Evolutionary conservation across 2,113 vertebrate species (phyloP).

Genomic region (Sterrhoptilus dennistouni): DNA sequence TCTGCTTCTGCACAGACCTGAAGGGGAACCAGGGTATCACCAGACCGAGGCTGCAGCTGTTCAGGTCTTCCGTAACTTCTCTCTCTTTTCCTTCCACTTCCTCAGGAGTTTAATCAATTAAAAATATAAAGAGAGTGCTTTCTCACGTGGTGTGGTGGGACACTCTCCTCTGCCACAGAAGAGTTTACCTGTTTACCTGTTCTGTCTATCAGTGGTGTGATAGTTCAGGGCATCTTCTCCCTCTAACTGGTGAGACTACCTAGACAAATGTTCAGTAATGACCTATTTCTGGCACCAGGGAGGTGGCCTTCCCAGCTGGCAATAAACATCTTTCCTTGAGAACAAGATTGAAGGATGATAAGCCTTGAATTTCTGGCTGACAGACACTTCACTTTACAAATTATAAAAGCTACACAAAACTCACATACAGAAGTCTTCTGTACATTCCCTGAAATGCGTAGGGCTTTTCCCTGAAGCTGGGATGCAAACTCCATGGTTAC

Average conservation of each 20-base stretch:
- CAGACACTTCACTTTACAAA: background rate
- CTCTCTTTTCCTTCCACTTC: background rate
- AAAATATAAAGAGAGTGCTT: background rate
- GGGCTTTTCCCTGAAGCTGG: background rate
- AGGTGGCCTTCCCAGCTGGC: background rate
- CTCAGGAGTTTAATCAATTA: background rate
- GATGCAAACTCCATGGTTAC: background rate
- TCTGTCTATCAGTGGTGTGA: background rate
- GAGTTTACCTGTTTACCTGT: background rate
- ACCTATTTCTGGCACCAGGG: background rate
- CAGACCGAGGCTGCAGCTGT: background rate
- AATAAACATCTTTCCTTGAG: background rate
- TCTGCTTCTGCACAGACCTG: background rate
- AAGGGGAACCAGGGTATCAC: background rate
- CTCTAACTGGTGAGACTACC: background rate
- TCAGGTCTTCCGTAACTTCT: background rate
- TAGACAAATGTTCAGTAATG: background rate
- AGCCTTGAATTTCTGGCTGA: background rate
- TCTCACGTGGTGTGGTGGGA: background rate
- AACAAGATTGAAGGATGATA: background rate
- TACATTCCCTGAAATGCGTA: accelerated
- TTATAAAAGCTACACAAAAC: background rate
- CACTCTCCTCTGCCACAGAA: background rate
- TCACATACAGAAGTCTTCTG: background rate
- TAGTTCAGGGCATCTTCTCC: background rate